A percentile compares a stretch with the other conserved stretches of the same genome.
These are phyloP conservation scores for Heteropelma amictum DNA, from an alignment of 2,888 invertebrate species.

Conservation along the genomic window DNA sequence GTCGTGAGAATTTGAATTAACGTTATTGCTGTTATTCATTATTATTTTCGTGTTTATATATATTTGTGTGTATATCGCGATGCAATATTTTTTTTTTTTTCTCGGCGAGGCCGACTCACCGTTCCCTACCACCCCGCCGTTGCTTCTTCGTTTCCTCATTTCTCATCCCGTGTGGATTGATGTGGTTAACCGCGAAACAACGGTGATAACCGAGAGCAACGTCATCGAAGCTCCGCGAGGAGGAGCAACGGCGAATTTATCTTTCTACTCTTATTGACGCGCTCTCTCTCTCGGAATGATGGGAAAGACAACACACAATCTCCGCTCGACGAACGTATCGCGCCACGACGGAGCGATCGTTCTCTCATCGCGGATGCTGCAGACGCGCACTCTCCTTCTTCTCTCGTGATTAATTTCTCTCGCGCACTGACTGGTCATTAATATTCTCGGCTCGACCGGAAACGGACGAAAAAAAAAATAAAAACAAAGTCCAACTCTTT, in stretches of 20 bases:
- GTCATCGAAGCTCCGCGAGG: constrained; percentile 11
- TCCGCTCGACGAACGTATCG: too few relatives aligned
- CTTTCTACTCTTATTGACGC: too few relatives aligned
- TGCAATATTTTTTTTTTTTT: too few relatives aligned
- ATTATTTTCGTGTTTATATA: too few relatives aligned
- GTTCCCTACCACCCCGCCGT: constrained; percentile 25
- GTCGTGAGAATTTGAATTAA: too few relatives aligned
- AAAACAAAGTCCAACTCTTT: not conserved
- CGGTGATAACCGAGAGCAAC: constrained; percentile 57
- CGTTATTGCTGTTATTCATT: too few relatives aligned
- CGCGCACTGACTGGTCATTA: not conserved
- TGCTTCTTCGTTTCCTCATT: constrained; percentile 42
- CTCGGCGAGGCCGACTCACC: not conserved
- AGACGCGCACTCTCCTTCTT: not conserved
- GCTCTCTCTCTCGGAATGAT: too few relatives aligned
- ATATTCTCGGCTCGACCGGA: not conserved
- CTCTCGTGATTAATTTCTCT: not conserved
- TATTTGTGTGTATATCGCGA: not conserved
- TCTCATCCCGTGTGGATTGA: constrained; percentile 42
- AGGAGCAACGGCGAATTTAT: not conserved
- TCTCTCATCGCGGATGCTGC: not conserved
- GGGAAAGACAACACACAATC: too few relatives aligned
- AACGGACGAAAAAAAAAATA: not conserved
- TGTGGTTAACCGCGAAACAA: constrained; percentile 53
- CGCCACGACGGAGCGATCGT: not conserved